phyloP scores from a whole-genome alignment of 2,888 invertebrate species.

The Blera fallax region DNA sequence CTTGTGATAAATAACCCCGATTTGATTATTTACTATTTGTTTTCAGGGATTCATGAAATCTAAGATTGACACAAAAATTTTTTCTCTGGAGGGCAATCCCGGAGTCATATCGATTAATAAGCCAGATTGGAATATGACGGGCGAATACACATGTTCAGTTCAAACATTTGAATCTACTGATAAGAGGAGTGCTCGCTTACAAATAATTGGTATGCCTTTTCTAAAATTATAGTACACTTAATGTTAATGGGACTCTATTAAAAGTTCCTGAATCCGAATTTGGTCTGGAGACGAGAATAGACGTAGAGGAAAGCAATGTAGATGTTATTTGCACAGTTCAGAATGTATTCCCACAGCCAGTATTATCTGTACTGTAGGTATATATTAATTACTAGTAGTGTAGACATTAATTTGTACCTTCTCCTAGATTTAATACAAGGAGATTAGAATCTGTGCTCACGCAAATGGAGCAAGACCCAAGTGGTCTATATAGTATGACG shows the following conservation, averaged over 20 bases:
- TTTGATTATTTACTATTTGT: slow-evolving; percentile 72
- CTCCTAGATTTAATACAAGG: slow-evolving; percentile 78
- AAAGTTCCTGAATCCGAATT: slow-evolving; percentile 82
- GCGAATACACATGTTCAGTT: slow-evolving; percentile 81
- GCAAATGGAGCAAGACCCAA: slow-evolving; percentile 80
- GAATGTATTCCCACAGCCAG: slow-evolving; percentile 81
- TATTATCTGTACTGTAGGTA: slow-evolving; percentile 80
- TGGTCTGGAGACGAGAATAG: slow-evolving; percentile 80
- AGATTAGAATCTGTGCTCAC: slow-evolving; percentile 80
- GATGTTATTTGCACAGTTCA: slow-evolving; percentile 81
- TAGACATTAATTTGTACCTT: neutral
- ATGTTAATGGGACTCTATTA: neutral
- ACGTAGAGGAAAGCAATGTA: slow-evolving; percentile 79
- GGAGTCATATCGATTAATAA: slow-evolving; percentile 81
- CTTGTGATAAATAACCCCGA: slow-evolving; percentile 74
- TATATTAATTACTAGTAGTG: neutral
- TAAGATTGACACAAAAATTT: slow-evolving; percentile 81
- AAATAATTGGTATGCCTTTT: slow-evolving; percentile 80
- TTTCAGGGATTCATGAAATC: slow-evolving; percentile 81
- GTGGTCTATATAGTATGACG: slow-evolving; percentile 81
- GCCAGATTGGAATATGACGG: slow-evolving; percentile 82
- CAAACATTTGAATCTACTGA: slow-evolving; percentile 82
- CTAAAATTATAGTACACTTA: neutral
- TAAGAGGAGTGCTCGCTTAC: slow-evolving; percentile 81
- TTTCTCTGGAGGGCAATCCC: slow-evolving; percentile 80